Percentiles rank a stretch among this genome's conserved stretches.
Evolutionary conservation across 2,797 vertebrate species (phyloP).

Genomic region (Hydrocynus forskahlii): DNA sequence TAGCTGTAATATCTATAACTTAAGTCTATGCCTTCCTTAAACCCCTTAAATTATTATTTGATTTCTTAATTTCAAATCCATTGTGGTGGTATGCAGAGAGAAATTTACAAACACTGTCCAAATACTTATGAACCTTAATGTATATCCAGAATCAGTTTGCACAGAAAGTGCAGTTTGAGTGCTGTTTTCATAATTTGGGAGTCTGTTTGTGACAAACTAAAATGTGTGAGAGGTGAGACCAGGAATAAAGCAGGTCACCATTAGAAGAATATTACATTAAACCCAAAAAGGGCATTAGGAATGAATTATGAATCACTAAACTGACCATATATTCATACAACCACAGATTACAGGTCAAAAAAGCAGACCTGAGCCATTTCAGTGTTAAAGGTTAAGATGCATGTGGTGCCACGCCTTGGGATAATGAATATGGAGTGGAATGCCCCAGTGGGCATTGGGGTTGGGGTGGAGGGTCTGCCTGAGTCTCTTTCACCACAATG

Average conservation of each 20-base stretch:
- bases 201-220: not conserved
- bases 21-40: no score
- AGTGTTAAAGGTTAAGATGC: slow-evolving; percentile 45
- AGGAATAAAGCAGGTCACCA: not conserved
- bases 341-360: slow-evolving; percentile 22
- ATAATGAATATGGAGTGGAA: slow-evolving; percentile 61
- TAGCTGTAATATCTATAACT: no score
- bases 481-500: slow-evolving; percentile 70
- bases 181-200: no score
- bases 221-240: not conserved
- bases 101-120: no score
- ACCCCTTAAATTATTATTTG: no score
- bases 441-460: slow-evolving; percentile 64
- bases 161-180: no score
- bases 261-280: not conserved
- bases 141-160: no score
- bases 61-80: no score
- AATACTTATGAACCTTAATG: no score
- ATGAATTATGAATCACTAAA: not conserved
- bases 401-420: slow-evolving; percentile 58
- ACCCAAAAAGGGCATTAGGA: not conserved
- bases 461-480: slow-evolving; percentile 64
- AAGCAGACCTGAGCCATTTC: slow-evolving; percentile 19
- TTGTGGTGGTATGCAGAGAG: no score
- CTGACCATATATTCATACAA: not conserved